Base-by-base conservation (phyloP, 35 echinoderm and acorn worm species). In the Holothuria glaberrima region DNA sequence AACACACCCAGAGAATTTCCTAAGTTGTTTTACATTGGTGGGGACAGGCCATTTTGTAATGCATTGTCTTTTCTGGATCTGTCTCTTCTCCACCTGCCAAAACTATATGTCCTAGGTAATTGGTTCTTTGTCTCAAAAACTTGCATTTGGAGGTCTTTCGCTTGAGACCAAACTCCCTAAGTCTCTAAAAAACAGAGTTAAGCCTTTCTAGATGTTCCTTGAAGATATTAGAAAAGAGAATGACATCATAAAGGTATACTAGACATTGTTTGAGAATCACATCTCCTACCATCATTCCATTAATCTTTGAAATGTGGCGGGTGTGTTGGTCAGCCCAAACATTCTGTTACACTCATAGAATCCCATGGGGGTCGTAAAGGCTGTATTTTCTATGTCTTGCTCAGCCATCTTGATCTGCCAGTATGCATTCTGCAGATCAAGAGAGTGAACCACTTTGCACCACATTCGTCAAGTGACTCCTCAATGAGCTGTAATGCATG, bases 91-190 rank as follows among this genome's bases (percentile, higher is more conserved):
- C 89, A 19, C 52, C 22, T 1, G 17, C 22, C 0, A 78, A 91
- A 12, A 91, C 46, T 22, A 86, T 38, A 86, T 94, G 88, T 0
- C 88, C 88, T 26, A 94, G 38, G 48, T 90, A 94, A 22, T 90
- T 65, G 0, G 90, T 88, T 12, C 58, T 65, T 58, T 59, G 41
- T 12, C 30, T 18, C 6, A 94, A 62, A 12, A 94, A 73, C 9
- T 86, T 14, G 35, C 92, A 90, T 58, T 94, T 90, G 26, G 75
- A 73, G 1, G 86, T 75, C 30, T 93, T 93, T 17, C 76, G 32
- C 33, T 92, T 92, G 12, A 92, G 56, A 0, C 75, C 86, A 61
- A 66, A 72, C 1, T 88, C 36, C 25, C 59, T 31, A 41, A 82
- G 88, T 14, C 16, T 75, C 21, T 86, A 4, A 67, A 88, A 86